Conservation (phyloP, 2,113 vertebrate species). For the Ptilorrhoa leucosticta region DNA sequence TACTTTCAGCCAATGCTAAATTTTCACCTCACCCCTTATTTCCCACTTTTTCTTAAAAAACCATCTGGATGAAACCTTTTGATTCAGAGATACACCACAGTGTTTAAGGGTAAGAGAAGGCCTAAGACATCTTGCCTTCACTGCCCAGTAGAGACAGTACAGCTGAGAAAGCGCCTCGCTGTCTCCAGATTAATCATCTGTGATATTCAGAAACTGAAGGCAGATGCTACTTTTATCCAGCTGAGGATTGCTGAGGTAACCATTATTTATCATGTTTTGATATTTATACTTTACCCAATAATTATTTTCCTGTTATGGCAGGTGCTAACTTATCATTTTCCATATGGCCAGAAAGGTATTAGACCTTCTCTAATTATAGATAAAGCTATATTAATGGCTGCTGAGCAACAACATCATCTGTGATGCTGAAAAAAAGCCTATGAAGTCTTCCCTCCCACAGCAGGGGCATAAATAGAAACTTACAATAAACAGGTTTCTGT, state of each 20-base stretch:
- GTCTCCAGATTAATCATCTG: background rate
- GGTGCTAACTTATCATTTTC: slow-evolving; percentile 48
- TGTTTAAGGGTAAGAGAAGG: background rate
- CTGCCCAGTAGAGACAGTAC: background rate
- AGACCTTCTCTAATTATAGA: slow-evolving; percentile 14
- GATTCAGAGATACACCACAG: background rate
- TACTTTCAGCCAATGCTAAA: background rate
- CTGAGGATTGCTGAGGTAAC: background rate
- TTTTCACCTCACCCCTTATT: background rate
- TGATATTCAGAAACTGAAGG: slow-evolving; percentile 7
- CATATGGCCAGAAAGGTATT: slow-evolving; percentile 32
- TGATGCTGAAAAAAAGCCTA: background rate
- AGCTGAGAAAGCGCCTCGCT: background rate
- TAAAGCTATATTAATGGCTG: slow-evolving; percentile 48
- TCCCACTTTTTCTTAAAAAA: background rate
- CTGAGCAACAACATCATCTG: slow-evolving; percentile 2
- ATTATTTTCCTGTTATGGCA: slow-evolving; percentile 23
- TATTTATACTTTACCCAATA: slow-evolving; percentile 10
- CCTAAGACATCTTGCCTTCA: background rate
- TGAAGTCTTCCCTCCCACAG: background rate
- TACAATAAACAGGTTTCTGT: background rate
- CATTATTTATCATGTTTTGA: slow-evolving; percentile 43
- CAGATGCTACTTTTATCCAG: slow-evolving; percentile 38
- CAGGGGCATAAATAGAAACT: background rate
- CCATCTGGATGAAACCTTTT: background rate